phyloP scores from a whole-genome alignment of 2,113 vertebrate genomes.

The Pongo abelii region DNA sequence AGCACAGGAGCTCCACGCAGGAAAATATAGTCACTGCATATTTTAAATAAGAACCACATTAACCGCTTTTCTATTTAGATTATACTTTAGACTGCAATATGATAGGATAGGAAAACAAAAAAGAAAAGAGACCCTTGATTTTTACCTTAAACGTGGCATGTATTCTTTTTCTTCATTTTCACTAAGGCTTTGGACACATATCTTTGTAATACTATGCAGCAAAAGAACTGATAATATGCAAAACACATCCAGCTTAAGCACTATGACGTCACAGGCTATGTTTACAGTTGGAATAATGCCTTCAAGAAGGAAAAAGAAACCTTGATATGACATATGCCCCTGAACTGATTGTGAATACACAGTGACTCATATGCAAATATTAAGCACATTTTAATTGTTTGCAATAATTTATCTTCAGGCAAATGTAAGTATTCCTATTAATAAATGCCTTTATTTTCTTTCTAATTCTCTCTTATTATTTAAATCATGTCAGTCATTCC shows the following conservation, averaged over 20 bases:
- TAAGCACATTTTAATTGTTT: constrained; percentile 60
- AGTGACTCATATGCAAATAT: constrained; percentile 39
- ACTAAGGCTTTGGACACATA: not conserved
- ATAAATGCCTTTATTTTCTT: constrained; percentile 61
- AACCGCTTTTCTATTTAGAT: not conserved
- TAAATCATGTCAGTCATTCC: constrained; percentile 51
- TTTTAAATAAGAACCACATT: constrained; percentile 60
- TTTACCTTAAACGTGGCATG: constrained; percentile 33
- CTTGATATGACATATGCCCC: not conserved
- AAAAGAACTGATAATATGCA: constrained; percentile 30
- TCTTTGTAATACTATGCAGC: not conserved
- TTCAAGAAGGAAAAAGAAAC: not conserved
- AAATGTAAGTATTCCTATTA: constrained; percentile 63
- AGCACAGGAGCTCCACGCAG: not conserved
- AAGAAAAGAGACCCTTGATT: not conserved
- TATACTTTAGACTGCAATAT: not conserved
- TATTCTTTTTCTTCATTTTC: constrained; percentile 25
- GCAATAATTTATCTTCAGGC: constrained; percentile 61
- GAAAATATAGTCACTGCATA: not conserved
- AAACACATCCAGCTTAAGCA: not conserved
- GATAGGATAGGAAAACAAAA: not conserved
- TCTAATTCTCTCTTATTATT: constrained; percentile 57
- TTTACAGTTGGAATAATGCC: constrained; percentile 14
- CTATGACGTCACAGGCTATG: not conserved
- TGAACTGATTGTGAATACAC: not conserved